Evolutionary conservation across 1,140 invertebrate genomes (phyloP), one percentile per base, ranked within the genome.

Genomic region (Macrotrachela quadricornifera): DNA sequence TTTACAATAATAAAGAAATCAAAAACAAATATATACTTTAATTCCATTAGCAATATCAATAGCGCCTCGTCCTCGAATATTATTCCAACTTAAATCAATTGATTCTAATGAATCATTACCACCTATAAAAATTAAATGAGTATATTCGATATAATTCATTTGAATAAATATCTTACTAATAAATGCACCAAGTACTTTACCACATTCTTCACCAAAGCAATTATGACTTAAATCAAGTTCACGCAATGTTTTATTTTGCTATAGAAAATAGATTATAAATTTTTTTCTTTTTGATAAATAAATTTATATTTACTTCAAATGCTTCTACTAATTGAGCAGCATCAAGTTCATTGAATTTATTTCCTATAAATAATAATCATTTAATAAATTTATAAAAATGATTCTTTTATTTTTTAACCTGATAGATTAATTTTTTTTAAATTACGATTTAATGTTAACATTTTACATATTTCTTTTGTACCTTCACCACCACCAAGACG

Each of bases 11-110:
- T 2, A 30, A 30, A 30, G 21, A 30, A 30, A 30, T 30, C 21
- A 30, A 30, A 4, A 4, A 8, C 8, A 30, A n/a, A n/a, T n/a
- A 4, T 30, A 30, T 30, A 30, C 21, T 30, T 30, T 64, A 13
- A 70, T 56, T 15, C 68, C 68, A 50, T 62, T 61, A 14, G 66
- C 67, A 42, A 70, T 60, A 10, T 62, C 59, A 15, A 66, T 57
- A 18, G 65, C 67, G 13, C 65, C 67, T 43, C 54, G 57, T 18
- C 61, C 58, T 45, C 66, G 57, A 38, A 70, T 58, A 42, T 63
- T 60, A 56, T 70, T 70, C 67, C 68, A 69, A 52, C 67, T 69
- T 13, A 70, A 56, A 56, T 70, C 67, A 10, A 70, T 49, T 17
- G 57, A 50, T 50, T 70, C 67, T 10, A 70, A 51, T 15, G 61